phyloP scores from a whole-genome alignment of 2,797 vertebrate species.

The Synanceia verrucosa region DNA sequence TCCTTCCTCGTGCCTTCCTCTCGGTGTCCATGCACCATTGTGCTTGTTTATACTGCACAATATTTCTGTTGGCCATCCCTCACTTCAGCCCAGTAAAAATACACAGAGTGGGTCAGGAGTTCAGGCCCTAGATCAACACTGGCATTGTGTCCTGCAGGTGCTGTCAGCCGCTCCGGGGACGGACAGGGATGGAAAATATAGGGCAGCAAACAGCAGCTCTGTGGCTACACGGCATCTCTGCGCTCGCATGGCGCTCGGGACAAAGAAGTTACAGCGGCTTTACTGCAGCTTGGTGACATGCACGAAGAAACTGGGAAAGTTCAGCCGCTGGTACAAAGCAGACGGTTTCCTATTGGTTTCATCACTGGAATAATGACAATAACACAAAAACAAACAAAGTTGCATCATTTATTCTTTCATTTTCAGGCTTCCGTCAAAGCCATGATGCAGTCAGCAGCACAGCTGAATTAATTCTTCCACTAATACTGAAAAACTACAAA shows the following conservation, averaged over 20 bases:
- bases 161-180: constrained; percentile 58
- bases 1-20: constrained; percentile 65
- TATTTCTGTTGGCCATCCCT: constrained; percentile 57
- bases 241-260: background rate
- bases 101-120: constrained; percentile 78
- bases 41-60: constrained; percentile 71
- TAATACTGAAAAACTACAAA: background rate
- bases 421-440: background rate
- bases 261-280: constrained; percentile 30
- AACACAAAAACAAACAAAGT: background rate
- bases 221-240: constrained; percentile 29
- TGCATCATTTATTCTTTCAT: background rate
- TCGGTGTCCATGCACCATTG: constrained; percentile 43
- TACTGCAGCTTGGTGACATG: background rate
- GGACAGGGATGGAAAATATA: constrained; percentile 32
- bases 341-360: background rate
- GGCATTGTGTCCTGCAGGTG: constrained; percentile 75
- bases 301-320: background rate
- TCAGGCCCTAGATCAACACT: constrained; percentile 68
- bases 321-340: background rate
- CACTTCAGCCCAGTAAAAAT: constrained; percentile 73
- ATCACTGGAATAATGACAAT: background rate
- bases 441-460: too few species aligned
- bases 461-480: background rate
- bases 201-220: constrained; percentile 42